Evolutionary conservation across 2,797 vertebrate genomes (phyloP).

Genomic region (Bucorvus abyssinicus): DNA sequence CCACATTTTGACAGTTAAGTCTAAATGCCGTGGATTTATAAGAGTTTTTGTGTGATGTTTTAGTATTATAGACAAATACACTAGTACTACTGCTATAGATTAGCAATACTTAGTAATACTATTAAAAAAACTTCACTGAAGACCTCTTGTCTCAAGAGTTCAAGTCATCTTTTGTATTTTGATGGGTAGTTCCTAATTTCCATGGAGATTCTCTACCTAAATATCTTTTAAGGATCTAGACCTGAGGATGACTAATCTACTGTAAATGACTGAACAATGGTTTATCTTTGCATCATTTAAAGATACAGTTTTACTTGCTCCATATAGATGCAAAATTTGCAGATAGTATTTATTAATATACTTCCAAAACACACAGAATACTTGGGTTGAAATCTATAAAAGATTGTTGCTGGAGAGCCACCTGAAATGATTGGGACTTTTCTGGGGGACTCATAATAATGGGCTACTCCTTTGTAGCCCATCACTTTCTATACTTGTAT

Average conservation of each 20-base stretch:
- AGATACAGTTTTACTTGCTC: background rate
- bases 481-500: background rate
- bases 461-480: background rate
- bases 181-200: background rate
- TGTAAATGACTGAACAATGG: background rate
- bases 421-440: background rate
- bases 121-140: background rate
- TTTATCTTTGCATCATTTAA: background rate
- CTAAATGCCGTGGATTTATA: background rate
- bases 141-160: background rate
- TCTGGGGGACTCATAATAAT: background rate
- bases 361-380: background rate
- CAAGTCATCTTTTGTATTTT: background rate
- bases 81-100: background rate
- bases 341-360: background rate
- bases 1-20: background rate
- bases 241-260: background rate
- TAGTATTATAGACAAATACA: background rate
- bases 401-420: background rate
- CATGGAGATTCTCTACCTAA: background rate
- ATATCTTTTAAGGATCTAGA: background rate
- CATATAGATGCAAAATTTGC: background rate
- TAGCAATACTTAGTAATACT: background rate
- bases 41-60: background rate
- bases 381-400: background rate